A percentile compares a stretch with the other conserved stretches of the same genome.
Conservation (phyloP, 2,797 vertebrate genomes). For the Bufotes viridis region DNA sequence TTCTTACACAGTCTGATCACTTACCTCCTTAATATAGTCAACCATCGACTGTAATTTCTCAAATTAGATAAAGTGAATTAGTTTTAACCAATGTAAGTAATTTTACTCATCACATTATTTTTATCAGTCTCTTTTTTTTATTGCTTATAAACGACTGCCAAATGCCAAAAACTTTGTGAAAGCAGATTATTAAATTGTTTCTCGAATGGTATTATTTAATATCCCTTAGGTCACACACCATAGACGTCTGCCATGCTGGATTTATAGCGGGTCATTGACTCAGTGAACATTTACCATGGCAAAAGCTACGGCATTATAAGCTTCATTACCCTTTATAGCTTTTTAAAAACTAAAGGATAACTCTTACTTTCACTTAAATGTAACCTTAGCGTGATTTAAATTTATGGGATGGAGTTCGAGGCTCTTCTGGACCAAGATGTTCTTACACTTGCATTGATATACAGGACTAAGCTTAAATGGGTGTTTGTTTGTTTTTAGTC, state of each 20-base stretch:
- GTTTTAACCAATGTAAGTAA: not conserved
- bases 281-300: slow-evolving; percentile 35
- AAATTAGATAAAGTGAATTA: slow-evolving; percentile 44
- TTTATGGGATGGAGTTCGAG: not conserved
- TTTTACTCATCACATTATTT: slow-evolving; percentile 27
- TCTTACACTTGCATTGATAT: not conserved
- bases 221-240: slow-evolving; percentile 6
- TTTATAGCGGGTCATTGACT: slow-evolving; percentile 42
- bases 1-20: slow-evolving; percentile 18
- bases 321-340: slow-evolving; percentile 49
- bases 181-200: slow-evolving; percentile 1
- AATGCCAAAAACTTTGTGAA: not conserved
- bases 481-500: no score
- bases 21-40: slow-evolving; percentile 40
- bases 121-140: not conserved
- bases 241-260: slow-evolving; percentile 35
- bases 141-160: not conserved
- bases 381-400: not conserved
- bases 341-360: slow-evolving; percentile 35
- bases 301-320: slow-evolving; percentile 42
- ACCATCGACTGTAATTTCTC: not conserved
- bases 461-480: not conserved
- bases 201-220: slow-evolving; percentile 3
- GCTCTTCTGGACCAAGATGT: not conserved
- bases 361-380: slow-evolving; percentile 21